These are phyloP conservation scores for Ianthella basta DNA, from an alignment of 37 sponge, comb jelly and placozoan species.

Conservation along the genomic window DNA sequence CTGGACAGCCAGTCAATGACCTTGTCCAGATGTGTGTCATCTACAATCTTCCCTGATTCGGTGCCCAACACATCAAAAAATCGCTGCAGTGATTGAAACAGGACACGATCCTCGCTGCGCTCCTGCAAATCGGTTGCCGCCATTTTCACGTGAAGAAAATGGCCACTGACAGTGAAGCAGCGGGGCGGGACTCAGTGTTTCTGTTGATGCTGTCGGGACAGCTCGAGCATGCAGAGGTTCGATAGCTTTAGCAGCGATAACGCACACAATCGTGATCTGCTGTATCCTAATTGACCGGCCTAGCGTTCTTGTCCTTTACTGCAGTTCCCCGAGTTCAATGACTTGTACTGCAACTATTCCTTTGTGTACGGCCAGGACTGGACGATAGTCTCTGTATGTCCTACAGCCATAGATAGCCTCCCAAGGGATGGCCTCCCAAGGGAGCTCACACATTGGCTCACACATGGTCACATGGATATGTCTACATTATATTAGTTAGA, in stretches of 20 bases:
- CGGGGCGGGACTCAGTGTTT: slow-evolving; percentile 55
- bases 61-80: slow-evolving; percentile 6
- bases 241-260: not conserved
- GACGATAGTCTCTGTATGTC: slow-evolving; percentile 85
- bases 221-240: slow-evolving; percentile 84
- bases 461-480: too few relatives aligned
- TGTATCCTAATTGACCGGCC: too few relatives aligned
- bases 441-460: too few relatives aligned
- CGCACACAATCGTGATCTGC: not conserved
- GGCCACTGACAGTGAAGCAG: not conserved
- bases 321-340: slow-evolving; percentile 90
- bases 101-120: not conserved
- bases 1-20: not conserved
- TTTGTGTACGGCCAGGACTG: slow-evolving; percentile 95
- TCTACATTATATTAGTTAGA: too few relatives aligned
- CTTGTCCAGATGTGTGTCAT: slow-evolving; percentile 24
- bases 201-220: slow-evolving; percentile 84
- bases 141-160: slow-evolving; percentile 8
- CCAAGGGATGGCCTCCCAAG: too few relatives aligned
- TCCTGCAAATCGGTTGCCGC: not conserved
- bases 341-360: slow-evolving; percentile 92
- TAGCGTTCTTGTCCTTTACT: not conserved
- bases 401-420: too few relatives aligned
- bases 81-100: not conserved
- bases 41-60: slow-evolving; percentile 20